Evolutionary conservation across 1,140 invertebrate genomes (phyloP), one percentile per base, ranked within the genome.

Genomic region (Drosophila quadrilineata): DNA sequence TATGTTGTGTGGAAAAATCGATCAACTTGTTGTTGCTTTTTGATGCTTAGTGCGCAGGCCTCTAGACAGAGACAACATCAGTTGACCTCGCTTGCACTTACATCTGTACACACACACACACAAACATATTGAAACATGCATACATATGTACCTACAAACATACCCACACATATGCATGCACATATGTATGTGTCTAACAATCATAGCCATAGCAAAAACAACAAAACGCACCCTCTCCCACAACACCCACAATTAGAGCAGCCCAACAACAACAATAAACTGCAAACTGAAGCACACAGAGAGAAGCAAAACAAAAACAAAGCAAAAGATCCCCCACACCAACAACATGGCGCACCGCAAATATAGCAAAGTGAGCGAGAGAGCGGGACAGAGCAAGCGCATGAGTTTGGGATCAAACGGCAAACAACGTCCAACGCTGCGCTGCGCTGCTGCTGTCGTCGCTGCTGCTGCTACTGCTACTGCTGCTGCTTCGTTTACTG

Each of bases 251-350:
- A 71, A 62, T 68, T 60, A 52, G 60, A 62, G 52, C 46, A 29
- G 29, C 48, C 40, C 38, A 77, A n/a, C n/a, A n/a, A n/a, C n/a
- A n/a, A n/a, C n/a, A n/a, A n/a, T n/a, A n/a, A n/a, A n/a, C n/a
- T n/a, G n/a, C n/a, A n/a, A n/a, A n/a, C n/a, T n/a, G n/a, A n/a
- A n/a, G n/a, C n/a, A n/a, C n/a, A n/a, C n/a, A n/a, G n/a, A n/a
- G n/a, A n/a, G n/a, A n/a, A 71, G 52, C 33, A 60, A 40, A 50
- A 36, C 36, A 45, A 45, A n/a, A 58, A 67, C 45, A 67, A 54
- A 69, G 64, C 64, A 71, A 59, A 62, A 76, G 72, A 75, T 75
- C 72, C 72, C 72, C 65, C 67, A 75, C 53, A 73, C 71, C 41
- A 66, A 50, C 17, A 24, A 9, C 33, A 9, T 3, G 6, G 31